These are phyloP conservation scores for Griposia aprilina DNA, from an alignment of 2,888 invertebrate genomes.

Conservation along the genomic window DNA sequence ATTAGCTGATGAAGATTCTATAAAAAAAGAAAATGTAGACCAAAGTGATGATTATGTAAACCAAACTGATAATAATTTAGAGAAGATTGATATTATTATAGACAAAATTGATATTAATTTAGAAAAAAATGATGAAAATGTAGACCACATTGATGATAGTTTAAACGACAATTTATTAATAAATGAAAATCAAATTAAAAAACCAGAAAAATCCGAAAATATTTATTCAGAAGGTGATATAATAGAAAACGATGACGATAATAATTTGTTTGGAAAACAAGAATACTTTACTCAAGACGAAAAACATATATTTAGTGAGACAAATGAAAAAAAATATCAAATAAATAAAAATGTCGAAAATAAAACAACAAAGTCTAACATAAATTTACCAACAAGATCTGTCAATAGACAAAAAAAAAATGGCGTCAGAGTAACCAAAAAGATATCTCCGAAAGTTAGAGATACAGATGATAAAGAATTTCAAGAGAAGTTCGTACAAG, in stretches of 20 bases:
- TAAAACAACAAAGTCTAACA: constrained; percentile 19
- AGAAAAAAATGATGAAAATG: not conserved
- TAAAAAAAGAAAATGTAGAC: constrained; percentile 47
- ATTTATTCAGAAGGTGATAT: not conserved
- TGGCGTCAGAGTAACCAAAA: not conserved
- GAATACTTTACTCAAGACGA: not conserved
- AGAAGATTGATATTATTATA: not conserved
- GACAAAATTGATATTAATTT: not conserved
- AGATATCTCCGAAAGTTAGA: not conserved
- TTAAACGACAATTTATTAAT: not conserved
- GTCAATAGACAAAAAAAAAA: not conserved
- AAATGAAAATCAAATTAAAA: not conserved
- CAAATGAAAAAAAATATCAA: not conserved
- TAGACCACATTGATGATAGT: not conserved
- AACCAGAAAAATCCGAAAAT: not conserved
- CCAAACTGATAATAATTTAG: not conserved
- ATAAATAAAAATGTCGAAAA: constrained; percentile 1
- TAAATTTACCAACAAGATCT: not conserved
- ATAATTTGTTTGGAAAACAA: not conserved
- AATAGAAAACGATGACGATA: not conserved
- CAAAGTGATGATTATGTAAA: constrained; percentile 2
- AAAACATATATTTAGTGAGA: not conserved
- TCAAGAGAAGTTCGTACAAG: constrained; percentile 71
- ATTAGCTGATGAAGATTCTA: not conserved
- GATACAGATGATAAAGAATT: constrained; percentile 18